A percentile compares a stretch with the other conserved stretches of the same genome.
These are phyloP conservation scores for Eupithecia exiguata DNA, from an alignment of 2,888 invertebrate species.

Conservation along the genomic window DNA sequence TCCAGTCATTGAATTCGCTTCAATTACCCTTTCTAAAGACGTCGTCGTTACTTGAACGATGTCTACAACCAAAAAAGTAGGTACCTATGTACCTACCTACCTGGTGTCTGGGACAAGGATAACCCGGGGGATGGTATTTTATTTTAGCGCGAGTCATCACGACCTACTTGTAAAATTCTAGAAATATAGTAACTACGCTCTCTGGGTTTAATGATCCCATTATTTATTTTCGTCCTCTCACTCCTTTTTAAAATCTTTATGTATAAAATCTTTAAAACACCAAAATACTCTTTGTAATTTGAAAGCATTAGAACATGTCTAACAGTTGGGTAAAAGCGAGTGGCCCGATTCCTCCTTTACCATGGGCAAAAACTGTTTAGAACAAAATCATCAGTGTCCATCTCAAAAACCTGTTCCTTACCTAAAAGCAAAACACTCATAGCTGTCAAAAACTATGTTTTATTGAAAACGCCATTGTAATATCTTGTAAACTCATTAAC, in stretches of 20 bases:
- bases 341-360: not conserved
- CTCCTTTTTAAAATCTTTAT: not conserved
- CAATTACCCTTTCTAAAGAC: slow-evolving; percentile 21
- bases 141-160: not conserved
- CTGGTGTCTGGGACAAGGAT: not conserved
- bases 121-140: not conserved
- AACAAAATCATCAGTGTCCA: not conserved
- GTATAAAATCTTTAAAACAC: not conserved
- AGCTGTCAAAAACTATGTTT: slow-evolving; percentile 42
- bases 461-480: slow-evolving; percentile 54
- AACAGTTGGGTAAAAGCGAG: not conserved
- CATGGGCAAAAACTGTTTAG: not conserved
- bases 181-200: not conserved
- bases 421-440: slow-evolving; percentile 23
- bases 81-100: not conserved
- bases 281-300: not conserved
- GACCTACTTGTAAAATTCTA: not conserved
- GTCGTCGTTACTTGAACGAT: slow-evolving; percentile 9
- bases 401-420: slow-evolving; percentile 32
- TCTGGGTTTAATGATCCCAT: not conserved
- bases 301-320: not conserved
- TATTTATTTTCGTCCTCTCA: not conserved
- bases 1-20: slow-evolving; percentile 24
- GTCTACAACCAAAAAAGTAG: not conserved
- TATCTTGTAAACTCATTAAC: slow-evolving; percentile 57